phyloP scores from a whole-genome alignment of 2,888 invertebrate genomes.

The Drosophila niveifrons region DNA sequence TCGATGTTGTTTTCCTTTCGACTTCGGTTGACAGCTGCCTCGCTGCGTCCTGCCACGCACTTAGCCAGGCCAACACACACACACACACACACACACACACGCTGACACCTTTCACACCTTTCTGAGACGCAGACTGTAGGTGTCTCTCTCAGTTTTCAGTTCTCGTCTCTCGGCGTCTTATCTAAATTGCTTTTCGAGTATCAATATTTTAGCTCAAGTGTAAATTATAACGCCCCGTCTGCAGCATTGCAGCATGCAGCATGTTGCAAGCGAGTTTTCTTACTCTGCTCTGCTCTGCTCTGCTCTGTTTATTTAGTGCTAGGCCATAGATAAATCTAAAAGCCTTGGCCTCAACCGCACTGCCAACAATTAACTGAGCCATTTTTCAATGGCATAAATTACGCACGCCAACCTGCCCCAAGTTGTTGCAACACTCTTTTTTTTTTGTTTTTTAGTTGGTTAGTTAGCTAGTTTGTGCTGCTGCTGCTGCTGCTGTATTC shows the following conservation, averaged over 20 bases:
- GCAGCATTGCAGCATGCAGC: slow-evolving; percentile 16
- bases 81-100: slow-evolving; percentile 12
- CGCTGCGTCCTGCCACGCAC: slow-evolving; percentile 58
- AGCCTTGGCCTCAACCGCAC: slow-evolving; percentile 58
- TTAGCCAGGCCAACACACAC: slow-evolving; percentile 50
- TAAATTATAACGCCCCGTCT: slow-evolving; percentile 74
- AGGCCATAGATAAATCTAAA: slow-evolving; percentile 79
- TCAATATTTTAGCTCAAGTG: slow-evolving; percentile 85
- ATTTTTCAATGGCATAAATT: slow-evolving; percentile 74
- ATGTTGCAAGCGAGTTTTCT: slow-evolving; percentile 1
- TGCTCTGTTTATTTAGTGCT: slow-evolving; percentile 72
- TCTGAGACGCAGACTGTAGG: slow-evolving; percentile 73
- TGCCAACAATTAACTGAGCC: slow-evolving; percentile 49
- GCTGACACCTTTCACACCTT: slow-evolving; percentile 64
- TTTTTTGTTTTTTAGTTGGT: too few relatives aligned
- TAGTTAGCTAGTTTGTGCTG: too few relatives aligned
- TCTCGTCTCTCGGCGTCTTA: slow-evolving; percentile 61
- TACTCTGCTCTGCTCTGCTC: background rate
- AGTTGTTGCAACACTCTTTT: background rate
- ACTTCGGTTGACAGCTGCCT: slow-evolving; percentile 53
- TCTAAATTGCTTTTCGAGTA: slow-evolving; percentile 85
- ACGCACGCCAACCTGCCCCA: slow-evolving; percentile 70
- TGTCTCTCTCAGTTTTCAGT: slow-evolving; percentile 1
- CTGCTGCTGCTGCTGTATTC: slow-evolving; percentile 53
- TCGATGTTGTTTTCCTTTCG: slow-evolving; percentile 18